Evolutionary conservation across 2,113 vertebrate genomes (phyloP).

Genomic region (Dipodomys merriami): DNA sequence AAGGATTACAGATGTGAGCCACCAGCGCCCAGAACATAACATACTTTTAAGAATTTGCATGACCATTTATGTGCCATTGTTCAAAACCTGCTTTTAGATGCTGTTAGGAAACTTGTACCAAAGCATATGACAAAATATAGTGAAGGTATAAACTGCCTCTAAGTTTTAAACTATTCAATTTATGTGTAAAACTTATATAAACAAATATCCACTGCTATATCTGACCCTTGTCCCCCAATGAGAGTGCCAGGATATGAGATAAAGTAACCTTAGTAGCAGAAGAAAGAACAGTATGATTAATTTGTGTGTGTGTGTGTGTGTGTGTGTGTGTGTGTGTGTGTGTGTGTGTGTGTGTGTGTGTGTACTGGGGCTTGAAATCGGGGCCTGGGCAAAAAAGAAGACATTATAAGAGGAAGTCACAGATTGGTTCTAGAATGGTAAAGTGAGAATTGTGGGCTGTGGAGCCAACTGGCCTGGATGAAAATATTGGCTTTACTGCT

Average conservation of each 20-base stretch:
- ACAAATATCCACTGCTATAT: not conserved
- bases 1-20: too few relatives aligned
- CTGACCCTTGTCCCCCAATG: too few relatives aligned
- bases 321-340: too few relatives aligned
- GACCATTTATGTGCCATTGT: not conserved
- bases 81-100: conserved; percentile 9
- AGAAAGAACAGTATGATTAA: not conserved
- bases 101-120: not conserved
- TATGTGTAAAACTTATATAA: not conserved
- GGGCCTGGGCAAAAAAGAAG: too few relatives aligned
- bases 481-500: not conserved
- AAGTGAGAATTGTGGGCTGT: too few relatives aligned
- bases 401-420: not conserved
- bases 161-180: not conserved
- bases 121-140: not conserved
- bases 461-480: not conserved
- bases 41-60: conserved; percentile 48
- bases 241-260: not conserved
- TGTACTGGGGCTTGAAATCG: too few relatives aligned
- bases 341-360: too few relatives aligned
- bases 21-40: too few relatives aligned
- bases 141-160: not conserved
- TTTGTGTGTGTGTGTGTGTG: too few relatives aligned
- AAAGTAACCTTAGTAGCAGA: not conserved
- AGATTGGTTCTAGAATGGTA: too few relatives aligned